Evolutionary conservation across 35 echinoderm and acorn worm genomes (phyloP).

Genomic region (Lytechinus pictus): DNA sequence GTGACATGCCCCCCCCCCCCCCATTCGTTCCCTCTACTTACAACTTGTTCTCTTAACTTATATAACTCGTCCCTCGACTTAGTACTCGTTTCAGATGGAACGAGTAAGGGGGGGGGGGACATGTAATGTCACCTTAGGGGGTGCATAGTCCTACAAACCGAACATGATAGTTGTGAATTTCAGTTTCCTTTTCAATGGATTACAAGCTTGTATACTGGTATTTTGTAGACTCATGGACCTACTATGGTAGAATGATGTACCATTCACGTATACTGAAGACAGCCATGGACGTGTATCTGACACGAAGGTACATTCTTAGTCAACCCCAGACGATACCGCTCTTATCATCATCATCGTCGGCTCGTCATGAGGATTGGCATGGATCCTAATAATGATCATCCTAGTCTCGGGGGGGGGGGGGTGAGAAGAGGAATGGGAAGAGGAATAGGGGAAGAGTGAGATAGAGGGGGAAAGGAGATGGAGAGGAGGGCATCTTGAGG

Average conservation of each 20-base stretch:
- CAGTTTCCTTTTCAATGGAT: too few relatives aligned
- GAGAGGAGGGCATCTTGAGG: neutral
- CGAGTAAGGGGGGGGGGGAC: too few relatives aligned
- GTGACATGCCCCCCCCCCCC: too few relatives aligned
- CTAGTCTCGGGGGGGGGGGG: neutral
- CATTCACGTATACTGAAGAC: neutral
- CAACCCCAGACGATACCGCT: neutral
- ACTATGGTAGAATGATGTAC: neutral
- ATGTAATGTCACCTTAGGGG: too few relatives aligned
- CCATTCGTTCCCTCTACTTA: too few relatives aligned
- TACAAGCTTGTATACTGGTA: too few relatives aligned
- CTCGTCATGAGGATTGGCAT: neutral
- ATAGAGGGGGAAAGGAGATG: neutral
- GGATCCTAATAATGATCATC: neutral
- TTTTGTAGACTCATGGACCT: too few relatives aligned
- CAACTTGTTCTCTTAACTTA: too few relatives aligned
- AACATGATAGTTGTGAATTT: too few relatives aligned
- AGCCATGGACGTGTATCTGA: neutral
- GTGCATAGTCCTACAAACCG: too few relatives aligned
- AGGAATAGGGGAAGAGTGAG: neutral
- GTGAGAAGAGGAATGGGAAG: neutral
- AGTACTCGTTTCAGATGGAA: too few relatives aligned
- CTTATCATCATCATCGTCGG: neutral
- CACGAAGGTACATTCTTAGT: neutral
- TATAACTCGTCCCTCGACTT: too few relatives aligned